A percentile compares a stretch with the other conserved stretches of the same genome.
These are phyloP conservation scores for Pseudococcus jackbeardsleyi DNA, from an alignment of 2,888 invertebrate genomes.

Conservation along the genomic window DNA sequence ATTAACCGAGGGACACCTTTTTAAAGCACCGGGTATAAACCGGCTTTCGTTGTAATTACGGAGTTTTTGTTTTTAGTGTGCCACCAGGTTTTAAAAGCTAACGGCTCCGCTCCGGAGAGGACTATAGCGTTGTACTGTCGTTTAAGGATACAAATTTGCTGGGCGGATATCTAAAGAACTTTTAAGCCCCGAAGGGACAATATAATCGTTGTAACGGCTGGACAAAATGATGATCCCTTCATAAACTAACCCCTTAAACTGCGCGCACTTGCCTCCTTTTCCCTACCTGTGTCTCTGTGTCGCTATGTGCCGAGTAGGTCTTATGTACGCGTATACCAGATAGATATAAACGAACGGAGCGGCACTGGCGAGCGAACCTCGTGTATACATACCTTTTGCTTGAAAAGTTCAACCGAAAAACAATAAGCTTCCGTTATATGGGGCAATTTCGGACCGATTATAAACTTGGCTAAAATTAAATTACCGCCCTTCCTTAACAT, in stretches of 20 bases:
- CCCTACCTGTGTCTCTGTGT: conserved; percentile 14
- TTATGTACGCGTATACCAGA: background rate
- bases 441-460: conserved; percentile 58
- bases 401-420: conserved; percentile 60
- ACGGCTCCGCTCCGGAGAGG: conserved; percentile 58
- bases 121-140: conserved; percentile 55
- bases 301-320: conserved; percentile 23
- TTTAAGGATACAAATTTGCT: conserved; percentile 64
- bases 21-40: conserved; percentile 63
- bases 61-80: conserved; percentile 63
- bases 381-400: conserved; percentile 44
- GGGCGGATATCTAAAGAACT: conserved; percentile 64
- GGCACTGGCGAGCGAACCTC: background rate
- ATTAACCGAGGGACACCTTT: conserved; percentile 64
- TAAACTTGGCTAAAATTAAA: conserved; percentile 58
- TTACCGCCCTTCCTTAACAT: conserved; percentile 48
- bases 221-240: conserved; percentile 64
- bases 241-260: conserved; percentile 63
- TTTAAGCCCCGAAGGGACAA: conserved; percentile 63
- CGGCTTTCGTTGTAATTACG: conserved; percentile 62
- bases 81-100: conserved; percentile 62
- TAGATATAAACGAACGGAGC: conserved; percentile 3
- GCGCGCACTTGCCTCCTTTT: conserved; percentile 20
- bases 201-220: conserved; percentile 63
- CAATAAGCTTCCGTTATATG: conserved; percentile 58